Base-by-base conservation (phyloP, 1,140 invertebrate genomes). In the Pantala flavescens region DNA sequence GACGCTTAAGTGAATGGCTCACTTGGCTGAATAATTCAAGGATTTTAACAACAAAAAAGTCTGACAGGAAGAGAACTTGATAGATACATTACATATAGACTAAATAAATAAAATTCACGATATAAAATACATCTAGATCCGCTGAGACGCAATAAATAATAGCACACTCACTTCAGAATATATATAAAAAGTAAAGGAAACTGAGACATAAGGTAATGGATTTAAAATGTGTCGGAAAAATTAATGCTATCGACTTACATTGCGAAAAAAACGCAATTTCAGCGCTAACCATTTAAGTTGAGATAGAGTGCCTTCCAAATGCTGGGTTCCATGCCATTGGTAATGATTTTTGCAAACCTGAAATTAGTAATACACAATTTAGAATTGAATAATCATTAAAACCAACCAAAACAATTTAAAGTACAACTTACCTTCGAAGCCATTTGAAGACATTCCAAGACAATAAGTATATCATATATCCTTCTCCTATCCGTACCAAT, bases 391-490 rank as follows among this genome's bases (percentile, higher is more conserved):
- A 24, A 36, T 36, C 2, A 36, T 2, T 36, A 2, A 9, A 36
- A 5, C 28, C 9, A 36, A 5, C 9, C 28, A 36, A 36, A 36
- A 5, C 28, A 36, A 36, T 7, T 78, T 74, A 85, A 78, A 79
- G 81, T 75, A 85, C 84, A 85, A 7, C 81, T 82, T 73, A 83
- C 78, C 74, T 85, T 81, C 63, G 87, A 86, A 24, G 90, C 87
- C 83, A 90, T 89, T 79, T 90, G 87, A 77, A 91, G 85, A 80
- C 90, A 89, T 80, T 91, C 90, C 72, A 91, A 81, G 72, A 92
- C 89, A 83, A 91, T 92, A 43, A 92, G 89, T 75, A 92, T 92
- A 78, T 92, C 90, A 83, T 92, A 92, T 80, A 92, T 89, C 79
- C 90, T 84, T 71, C 90, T 80, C 78, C 90, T 87, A 80, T 90